These are phyloP conservation scores for Camelus bactrianus DNA, from an alignment of 2,113 vertebrate species.

Conservation along the genomic window DNA sequence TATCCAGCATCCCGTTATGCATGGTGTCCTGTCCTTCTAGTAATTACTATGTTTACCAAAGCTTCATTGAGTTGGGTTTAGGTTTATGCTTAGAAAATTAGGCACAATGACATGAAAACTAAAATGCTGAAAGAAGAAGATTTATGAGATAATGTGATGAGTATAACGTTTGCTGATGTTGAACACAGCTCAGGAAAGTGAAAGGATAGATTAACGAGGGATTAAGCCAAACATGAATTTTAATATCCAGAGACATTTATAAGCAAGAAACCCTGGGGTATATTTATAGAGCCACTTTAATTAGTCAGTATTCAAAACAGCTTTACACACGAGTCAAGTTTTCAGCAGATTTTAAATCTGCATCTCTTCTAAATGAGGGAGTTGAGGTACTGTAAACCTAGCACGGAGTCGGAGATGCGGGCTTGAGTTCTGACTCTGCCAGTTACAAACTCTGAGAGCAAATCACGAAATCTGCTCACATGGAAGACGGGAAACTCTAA, in stretches of 20 bases:
- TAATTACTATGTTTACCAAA: background rate
- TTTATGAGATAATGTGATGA: conserved; percentile 27
- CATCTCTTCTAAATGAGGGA: conserved; percentile 10
- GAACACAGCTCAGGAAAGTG: background rate
- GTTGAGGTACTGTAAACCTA: background rate
- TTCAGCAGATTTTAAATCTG: conserved; percentile 51
- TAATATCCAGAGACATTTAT: conserved; percentile 66
- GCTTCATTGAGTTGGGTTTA: background rate
- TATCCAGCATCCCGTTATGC: background rate
- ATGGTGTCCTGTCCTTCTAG: background rate
- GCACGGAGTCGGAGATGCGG: background rate
- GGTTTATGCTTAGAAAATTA: conserved; percentile 42
- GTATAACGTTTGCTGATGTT: conserved; percentile 5
- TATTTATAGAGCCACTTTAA: conserved; percentile 70
- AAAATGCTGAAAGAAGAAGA: background rate
- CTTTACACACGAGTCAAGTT: conserved; percentile 61
- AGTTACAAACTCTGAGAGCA: background rate
- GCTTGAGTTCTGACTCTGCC: background rate
- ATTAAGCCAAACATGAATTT: conserved; percentile 67
- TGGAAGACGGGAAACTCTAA: background rate
- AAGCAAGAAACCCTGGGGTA: conserved; percentile 63
- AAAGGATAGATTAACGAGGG: conserved; percentile 64
- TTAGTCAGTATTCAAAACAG: conserved; percentile 70
- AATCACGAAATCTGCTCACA: background rate
- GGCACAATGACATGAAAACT: background rate